Base-by-base conservation (phyloP, 37 sponge, comb jelly and placozoan genomes). In the Ephydatia muelleri region DNA sequence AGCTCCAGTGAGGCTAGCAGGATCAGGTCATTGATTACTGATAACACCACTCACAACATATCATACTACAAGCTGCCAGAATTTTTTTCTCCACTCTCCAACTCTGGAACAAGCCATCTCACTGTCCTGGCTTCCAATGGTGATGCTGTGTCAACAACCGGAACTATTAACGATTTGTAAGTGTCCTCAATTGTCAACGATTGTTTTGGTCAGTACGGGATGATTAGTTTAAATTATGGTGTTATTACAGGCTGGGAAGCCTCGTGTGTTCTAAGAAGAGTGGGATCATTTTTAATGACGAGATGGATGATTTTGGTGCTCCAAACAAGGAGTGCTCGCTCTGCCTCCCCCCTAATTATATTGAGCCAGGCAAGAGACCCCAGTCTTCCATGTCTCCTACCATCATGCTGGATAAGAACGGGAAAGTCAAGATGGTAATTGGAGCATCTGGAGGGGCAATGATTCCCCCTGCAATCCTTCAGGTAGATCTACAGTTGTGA, bases 111-210 rank as follows among this genome's bases (percentile, higher is more conserved):
- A 28, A 83, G 91, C 31, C 97, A 97, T 57, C 78, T 95, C 31
- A 85, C 82, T 8, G 88, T 97, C 5, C 67, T 95, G 28, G 95
- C 87, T 43, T 70, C 65, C 12, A 88, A 97, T 75, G 97, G 97
- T 49, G 88, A 95, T 81, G 96, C 96, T 77, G 96, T 97, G n/a
- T 70, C 96, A 23, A 74, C 87, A 57, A 97, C 97, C 5, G 88
- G 87, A 32, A 95, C 93, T 26, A 76, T 97, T 78, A 94, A 94
- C 37, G 27, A 65, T 19, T 92, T 85, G 88, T 92, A 49, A 88
- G 92, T 21, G 1, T 57, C 19, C 47, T 11, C 47, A 43, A n/a
- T n/a, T n/a, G n/a, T 8, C 47, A 4, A 43, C 8, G 47, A 11
- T 43, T 43, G 47, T 8, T 43, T 43, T 43, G 47, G 6, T 43